phyloP scores from a whole-genome alignment of 2,888 invertebrate genomes.

The Nemoura dubitans region DNA sequence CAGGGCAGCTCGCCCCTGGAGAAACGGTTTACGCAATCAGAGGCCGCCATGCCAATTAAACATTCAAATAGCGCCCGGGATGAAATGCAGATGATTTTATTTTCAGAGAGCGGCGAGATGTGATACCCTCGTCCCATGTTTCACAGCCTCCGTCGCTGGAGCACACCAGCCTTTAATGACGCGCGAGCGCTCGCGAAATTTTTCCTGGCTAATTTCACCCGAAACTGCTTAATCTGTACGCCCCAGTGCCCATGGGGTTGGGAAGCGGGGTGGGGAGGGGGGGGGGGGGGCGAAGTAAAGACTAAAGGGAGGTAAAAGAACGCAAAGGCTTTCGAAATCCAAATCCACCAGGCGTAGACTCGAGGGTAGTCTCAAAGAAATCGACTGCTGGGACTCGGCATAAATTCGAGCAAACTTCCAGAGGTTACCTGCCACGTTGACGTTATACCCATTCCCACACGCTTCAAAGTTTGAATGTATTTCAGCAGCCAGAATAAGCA shows the following conservation, averaged over 20 bases:
- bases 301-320: not conserved
- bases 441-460: too few species aligned
- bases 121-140: not conserved
- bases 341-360: not conserved
- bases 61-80: not conserved
- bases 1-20: not conserved
- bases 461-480: too few species aligned
- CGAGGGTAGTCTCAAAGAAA: not conserved
- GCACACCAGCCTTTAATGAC: not conserved
- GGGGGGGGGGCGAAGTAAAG: not conserved
- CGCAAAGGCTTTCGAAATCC: not conserved
- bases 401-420: too few species aligned
- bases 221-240: not conserved
- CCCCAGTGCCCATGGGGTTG: not conserved
- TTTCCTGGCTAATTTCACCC: slow-evolving; percentile 7
- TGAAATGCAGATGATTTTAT: not conserved
- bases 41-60: not conserved
- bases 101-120: not conserved
- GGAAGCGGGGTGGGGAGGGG: not conserved
- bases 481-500: too few species aligned
- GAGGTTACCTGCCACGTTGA: too few species aligned
- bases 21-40: not conserved
- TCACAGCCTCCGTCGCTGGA: too few species aligned
- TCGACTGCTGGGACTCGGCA: not conserved
- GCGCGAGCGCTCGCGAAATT: not conserved